phyloP scores from a whole-genome alignment of 2,113 vertebrate species.

The Todiramphus chloris region DNA sequence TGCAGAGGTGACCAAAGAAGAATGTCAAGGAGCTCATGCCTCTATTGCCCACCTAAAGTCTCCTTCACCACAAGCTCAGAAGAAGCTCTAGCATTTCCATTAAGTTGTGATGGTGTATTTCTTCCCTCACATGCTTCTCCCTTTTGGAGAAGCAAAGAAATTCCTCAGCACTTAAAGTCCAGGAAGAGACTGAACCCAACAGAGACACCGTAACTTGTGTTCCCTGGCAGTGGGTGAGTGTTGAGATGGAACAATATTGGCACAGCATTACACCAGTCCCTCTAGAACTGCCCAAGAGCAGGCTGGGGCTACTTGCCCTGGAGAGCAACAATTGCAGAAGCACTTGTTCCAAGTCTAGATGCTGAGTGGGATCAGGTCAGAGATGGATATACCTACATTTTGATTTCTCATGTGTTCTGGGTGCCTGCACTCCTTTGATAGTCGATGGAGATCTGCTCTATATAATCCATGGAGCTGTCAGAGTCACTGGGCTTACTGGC shows the following conservation, averaged over 20 bases:
- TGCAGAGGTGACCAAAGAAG: background rate
- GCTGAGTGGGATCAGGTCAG: background rate
- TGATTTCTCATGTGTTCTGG: background rate
- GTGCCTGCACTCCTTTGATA: background rate
- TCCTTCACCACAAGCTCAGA: background rate
- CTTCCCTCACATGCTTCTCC: background rate
- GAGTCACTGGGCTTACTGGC: background rate
- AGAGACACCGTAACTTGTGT: background rate
- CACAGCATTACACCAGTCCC: background rate
- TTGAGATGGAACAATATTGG: background rate
- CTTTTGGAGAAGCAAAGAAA: background rate
- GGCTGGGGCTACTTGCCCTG: conserved; percentile 1
- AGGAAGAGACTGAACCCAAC: background rate
- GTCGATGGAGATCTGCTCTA: background rate
- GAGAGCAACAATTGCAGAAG: background rate
- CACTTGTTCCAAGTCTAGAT: background rate
- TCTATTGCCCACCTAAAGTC: background rate
- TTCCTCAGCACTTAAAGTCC: background rate
- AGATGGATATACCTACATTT: background rate
- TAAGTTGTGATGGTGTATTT: background rate
- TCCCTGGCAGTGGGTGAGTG: background rate
- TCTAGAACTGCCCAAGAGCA: background rate
- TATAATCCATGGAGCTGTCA: background rate
- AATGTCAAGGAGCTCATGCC: background rate
- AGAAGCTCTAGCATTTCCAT: background rate